phyloP scores from a whole-genome alignment of 2,888 invertebrate genomes.

The Leptarthrus brevirostris region DNA sequence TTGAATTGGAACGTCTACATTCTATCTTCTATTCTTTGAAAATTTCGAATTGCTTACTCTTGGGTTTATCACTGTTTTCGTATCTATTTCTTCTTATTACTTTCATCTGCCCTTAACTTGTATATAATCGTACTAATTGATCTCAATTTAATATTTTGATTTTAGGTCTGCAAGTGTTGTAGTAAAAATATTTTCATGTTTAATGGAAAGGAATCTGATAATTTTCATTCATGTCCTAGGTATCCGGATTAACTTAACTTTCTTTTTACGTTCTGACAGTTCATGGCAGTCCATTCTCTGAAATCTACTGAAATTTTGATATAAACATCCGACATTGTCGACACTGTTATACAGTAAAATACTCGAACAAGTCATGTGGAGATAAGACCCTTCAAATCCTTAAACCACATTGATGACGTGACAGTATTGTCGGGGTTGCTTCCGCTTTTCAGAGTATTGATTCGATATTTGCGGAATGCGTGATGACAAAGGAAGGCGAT shows the following conservation, averaged over 20 bases:
- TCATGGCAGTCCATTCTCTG: background rate
- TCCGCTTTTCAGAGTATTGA: conserved; percentile 38
- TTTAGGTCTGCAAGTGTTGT: no score
- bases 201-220: no score
- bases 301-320: conserved; percentile 15
- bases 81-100: no score
- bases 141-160: no score
- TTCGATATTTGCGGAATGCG: conserved; percentile 41
- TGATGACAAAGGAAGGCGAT: conserved; percentile 44
- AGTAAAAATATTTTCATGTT: no score
- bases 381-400: conserved; percentile 45
- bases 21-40: no score
- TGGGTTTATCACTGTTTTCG: no score
- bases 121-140: no score
- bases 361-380: conserved; percentile 22
- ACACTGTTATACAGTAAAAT: background rate
- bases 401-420: conserved; percentile 39
- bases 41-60: no score
- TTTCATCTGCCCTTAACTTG: no score
- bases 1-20: no score
- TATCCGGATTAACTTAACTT: background rate
- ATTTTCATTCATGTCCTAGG: no score
- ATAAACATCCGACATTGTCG: conserved; percentile 7
- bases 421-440: conserved; percentile 28
- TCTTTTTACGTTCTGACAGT: conserved; percentile 23